A percentile compares a stretch with the other conserved stretches of the same genome.
These are phyloP conservation scores for Morpho achilles DNA, from an alignment of 2,888 invertebrate species.

Conservation along the genomic window DNA sequence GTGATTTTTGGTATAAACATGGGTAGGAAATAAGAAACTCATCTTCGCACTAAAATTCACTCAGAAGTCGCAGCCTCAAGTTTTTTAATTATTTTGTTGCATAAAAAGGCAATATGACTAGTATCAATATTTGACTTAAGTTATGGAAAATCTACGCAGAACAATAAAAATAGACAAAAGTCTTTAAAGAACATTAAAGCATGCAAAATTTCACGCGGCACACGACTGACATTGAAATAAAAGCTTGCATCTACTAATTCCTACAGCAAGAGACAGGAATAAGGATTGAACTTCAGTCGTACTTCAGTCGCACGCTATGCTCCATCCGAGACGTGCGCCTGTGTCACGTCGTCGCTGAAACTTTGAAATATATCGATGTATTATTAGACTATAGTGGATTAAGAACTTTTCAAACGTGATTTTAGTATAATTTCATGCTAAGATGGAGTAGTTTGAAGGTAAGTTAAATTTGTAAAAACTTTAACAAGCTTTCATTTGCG, in stretches of 20 bases:
- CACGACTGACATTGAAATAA: constrained; percentile 4
- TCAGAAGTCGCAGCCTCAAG: too few relatives aligned
- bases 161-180: too few relatives aligned
- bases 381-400: constrained; percentile 6
- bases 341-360: constrained; percentile 11
- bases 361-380: constrained; percentile 20
- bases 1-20: too few relatives aligned
- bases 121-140: too few relatives aligned
- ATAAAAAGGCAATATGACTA: too few relatives aligned
- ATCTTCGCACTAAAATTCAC: too few relatives aligned
- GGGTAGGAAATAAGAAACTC: too few relatives aligned
- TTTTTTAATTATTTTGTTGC: too few relatives aligned
- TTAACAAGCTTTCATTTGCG: not conserved
- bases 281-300: not conserved
- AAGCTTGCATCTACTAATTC: constrained; percentile 2
- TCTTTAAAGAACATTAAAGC: too few relatives aligned
- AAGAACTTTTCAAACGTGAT: not conserved
- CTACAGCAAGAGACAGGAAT: not conserved
- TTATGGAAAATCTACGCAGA: too few relatives aligned
- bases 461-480: constrained; percentile 10
- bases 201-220: not conserved
- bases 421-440: constrained; percentile 5
- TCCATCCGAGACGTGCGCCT: constrained; percentile 20
- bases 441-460: constrained; percentile 12
- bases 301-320: constrained; percentile 23